These are phyloP conservation scores for Macrobrachium rosenbergii DNA, from an alignment of 1,140 invertebrate species.

Conservation along the genomic window DNA sequence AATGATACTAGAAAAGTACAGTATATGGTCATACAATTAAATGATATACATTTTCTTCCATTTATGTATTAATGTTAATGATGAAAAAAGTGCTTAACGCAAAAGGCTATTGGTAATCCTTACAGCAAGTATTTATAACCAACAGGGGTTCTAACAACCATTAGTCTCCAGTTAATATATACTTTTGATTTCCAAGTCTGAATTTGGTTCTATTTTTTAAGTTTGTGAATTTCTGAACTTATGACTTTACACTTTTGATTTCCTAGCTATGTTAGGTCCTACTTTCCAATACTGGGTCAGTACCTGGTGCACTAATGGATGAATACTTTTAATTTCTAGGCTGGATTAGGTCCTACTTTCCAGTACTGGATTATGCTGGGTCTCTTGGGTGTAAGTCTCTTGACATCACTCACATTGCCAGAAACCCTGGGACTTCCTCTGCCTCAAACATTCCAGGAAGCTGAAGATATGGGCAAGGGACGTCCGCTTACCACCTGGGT, in stretches of 20 bases:
- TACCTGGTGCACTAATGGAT: not conserved
- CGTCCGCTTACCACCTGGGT: slow-evolving; percentile 32
- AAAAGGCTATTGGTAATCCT: too few species aligned
- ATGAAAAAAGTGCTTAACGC: too few species aligned
- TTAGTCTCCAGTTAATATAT: too few species aligned
- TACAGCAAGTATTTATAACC: too few species aligned
- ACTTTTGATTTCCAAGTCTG: too few species aligned
- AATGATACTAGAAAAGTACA: not conserved
- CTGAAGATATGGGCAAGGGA: slow-evolving; percentile 29
- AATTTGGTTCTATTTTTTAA: too few species aligned
- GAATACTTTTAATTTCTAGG: not conserved
- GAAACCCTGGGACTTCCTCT: slow-evolving; percentile 37
- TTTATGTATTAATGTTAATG: too few species aligned
- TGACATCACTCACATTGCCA: slow-evolving; percentile 3
- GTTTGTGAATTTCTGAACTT: too few species aligned
- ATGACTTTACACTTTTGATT: too few species aligned
- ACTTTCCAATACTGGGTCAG: not conserved
- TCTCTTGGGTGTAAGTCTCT: not conserved
- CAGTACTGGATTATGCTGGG: slow-evolving; percentile 41
- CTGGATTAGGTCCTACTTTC: not conserved
- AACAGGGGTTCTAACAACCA: too few species aligned
- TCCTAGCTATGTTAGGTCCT: not conserved
- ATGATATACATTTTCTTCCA: too few species aligned
- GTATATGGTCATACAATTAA: not conserved
- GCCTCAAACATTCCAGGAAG: slow-evolving; percentile 43